Evolutionary conservation across 2,888 invertebrate species (phyloP).

Genomic region (Meta bourneti): DNA sequence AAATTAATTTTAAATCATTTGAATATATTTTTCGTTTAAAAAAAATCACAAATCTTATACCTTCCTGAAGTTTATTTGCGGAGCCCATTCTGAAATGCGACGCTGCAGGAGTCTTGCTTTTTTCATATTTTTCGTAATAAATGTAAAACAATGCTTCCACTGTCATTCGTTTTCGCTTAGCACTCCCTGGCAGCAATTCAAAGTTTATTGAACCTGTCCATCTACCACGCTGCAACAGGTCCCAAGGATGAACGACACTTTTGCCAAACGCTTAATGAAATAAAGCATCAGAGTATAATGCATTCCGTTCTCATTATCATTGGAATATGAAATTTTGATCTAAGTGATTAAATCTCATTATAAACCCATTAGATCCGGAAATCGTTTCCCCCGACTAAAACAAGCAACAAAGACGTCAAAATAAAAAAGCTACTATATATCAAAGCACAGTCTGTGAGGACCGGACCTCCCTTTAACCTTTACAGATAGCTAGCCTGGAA

Average conservation of each 20-base stretch:
- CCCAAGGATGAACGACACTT: background rate
- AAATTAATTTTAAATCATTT: too few species aligned
- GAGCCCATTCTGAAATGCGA: too few species aligned
- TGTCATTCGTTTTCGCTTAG: too few species aligned
- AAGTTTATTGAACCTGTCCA: background rate
- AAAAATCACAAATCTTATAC: too few species aligned
- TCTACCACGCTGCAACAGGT: background rate
- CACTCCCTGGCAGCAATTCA: too few species aligned
- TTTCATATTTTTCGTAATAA: too few species aligned
- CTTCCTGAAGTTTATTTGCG: too few species aligned
- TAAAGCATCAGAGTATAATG: background rate
- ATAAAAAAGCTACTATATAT: slow-evolving; percentile 53
- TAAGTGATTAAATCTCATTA: slow-evolving; percentile 47
- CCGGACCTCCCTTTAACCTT: too few species aligned
- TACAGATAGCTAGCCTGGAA: background rate
- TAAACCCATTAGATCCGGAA: slow-evolving; percentile 46
- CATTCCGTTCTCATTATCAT: background rate
- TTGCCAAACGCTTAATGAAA: background rate
- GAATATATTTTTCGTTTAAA: too few species aligned
- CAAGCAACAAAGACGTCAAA: slow-evolving; percentile 18
- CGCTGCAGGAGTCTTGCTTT: too few species aligned
- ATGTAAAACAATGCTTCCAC: too few species aligned
- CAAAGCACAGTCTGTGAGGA: background rate
- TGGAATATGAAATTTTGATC: background rate
- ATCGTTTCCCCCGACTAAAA: background rate